A percentile compares a stretch with the other conserved stretches of the same genome.
Conservation (phyloP, 2,888 invertebrate species). For the Carabus problematicus region DNA sequence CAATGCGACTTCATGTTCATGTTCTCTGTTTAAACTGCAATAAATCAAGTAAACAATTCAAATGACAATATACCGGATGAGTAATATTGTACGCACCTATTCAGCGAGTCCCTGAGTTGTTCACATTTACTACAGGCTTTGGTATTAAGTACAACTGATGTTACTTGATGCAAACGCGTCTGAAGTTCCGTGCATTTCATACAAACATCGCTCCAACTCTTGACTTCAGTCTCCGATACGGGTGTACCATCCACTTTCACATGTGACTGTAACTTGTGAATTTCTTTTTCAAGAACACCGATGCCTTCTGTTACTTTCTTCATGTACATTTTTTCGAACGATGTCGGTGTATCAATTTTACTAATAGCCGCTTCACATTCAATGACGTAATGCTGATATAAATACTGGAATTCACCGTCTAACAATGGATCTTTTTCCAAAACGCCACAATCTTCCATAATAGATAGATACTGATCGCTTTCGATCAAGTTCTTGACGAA, state of each 20-base stretch:
- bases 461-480: constrained; percentile 53
- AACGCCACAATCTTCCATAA: constrained; percentile 49
- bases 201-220: constrained; percentile 64
- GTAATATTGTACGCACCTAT: constrained; percentile 56
- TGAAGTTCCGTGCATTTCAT: constrained; percentile 66
- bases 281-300: constrained; percentile 45
- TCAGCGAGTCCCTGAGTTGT: constrained; percentile 64
- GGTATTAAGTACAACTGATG: constrained; percentile 52
- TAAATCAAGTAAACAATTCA: neutral
- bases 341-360: constrained; percentile 3
- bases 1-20: constrained; percentile 50
- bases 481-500: constrained; percentile 55
- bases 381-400: constrained; percentile 69
- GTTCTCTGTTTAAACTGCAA: constrained; percentile 51
- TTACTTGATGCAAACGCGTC: constrained; percentile 62
- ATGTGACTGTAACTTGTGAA: constrained; percentile 40
- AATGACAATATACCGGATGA: neutral
- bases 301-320: constrained; percentile 44
- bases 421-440: constrained; percentile 58
- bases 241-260: neutral
- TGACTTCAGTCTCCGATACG: constrained; percentile 43
- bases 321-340: constrained; percentile 44
- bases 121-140: constrained; percentile 61
- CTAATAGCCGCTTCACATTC: constrained; percentile 67
- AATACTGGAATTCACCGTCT: constrained; percentile 72